phyloP scores from a whole-genome alignment of 2,797 vertebrate species.

The Pseudopleuronectes americanus region DNA sequence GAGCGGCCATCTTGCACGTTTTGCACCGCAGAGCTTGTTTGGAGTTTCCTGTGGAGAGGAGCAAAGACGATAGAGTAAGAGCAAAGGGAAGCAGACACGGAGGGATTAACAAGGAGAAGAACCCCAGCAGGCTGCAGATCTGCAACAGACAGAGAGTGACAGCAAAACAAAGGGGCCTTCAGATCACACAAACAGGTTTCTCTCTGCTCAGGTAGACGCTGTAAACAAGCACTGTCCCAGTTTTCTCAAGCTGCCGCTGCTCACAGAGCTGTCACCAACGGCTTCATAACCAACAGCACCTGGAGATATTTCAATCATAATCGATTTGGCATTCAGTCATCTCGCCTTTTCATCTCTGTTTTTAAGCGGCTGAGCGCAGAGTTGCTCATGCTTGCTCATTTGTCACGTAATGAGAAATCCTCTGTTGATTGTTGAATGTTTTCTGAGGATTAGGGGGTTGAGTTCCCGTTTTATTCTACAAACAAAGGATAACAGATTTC shows the following conservation, averaged over 20 bases:
- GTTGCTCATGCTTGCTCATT: constrained; percentile 12
- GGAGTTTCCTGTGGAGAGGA: constrained; percentile 86
- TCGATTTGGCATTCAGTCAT: constrained; percentile 53
- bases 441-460: constrained; percentile 7
- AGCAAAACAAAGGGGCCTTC: constrained; percentile 26
- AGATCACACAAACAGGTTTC: constrained; percentile 32
- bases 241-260: constrained; percentile 21
- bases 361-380: constrained; percentile 14
- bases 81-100: not conserved
- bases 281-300: constrained; percentile 62
- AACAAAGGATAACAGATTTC: constrained; percentile 31
- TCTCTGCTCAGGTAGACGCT: constrained; percentile 25
- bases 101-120: constrained; percentile 15
- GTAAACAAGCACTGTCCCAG: constrained; percentile 36
- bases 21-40: constrained; percentile 94
- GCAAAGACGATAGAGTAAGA: constrained; percentile 33
- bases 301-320: constrained; percentile 58
- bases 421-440: constrained; percentile 1
- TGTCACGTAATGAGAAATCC: constrained; percentile 25
- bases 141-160: not conserved
- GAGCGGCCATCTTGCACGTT: constrained; percentile 91
- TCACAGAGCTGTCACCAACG: constrained; percentile 26
- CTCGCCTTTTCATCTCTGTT: constrained; percentile 23
- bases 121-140: constrained; percentile 8
- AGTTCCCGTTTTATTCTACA: constrained; percentile 17